These are phyloP conservation scores for Punctoribates punctum DNA, from an alignment of 2,888 invertebrate genomes.

Conservation along the genomic window DNA sequence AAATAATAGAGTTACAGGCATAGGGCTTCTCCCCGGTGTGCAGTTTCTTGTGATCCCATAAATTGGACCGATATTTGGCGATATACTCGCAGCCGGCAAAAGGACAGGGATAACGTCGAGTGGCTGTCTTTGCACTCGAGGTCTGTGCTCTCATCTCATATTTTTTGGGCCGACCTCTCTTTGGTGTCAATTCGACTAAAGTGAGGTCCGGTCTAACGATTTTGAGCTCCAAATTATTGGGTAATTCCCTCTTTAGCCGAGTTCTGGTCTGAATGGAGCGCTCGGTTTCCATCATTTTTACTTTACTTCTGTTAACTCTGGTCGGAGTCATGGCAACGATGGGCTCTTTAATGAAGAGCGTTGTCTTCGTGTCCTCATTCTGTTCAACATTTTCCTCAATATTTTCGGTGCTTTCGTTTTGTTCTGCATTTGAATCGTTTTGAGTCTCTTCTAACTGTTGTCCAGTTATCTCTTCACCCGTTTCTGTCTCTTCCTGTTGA, in stretches of 20 bases:
- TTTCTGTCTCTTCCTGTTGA: not conserved
- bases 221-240: not conserved
- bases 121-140: not conserved
- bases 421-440: constrained; percentile 3
- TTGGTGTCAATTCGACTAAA: not conserved
- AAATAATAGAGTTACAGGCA: not conserved
- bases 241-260: not conserved
- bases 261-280: constrained; percentile 5
- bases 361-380: not conserved
- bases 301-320: constrained; percentile 1
- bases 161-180: constrained; percentile 1
- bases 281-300: not conserved
- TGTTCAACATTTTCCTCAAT: not conserved
- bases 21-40: constrained; percentile 40
- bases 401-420: not conserved
- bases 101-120: constrained; percentile 38
- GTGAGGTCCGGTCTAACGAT: not conserved
- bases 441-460: not conserved
- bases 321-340: not conserved
- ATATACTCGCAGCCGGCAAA: constrained; percentile 37
- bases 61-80: constrained; percentile 40
- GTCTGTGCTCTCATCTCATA: not conserved
- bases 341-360: not conserved
- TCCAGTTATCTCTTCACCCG: not conserved
- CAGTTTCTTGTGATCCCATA: constrained; percentile 40